These are phyloP conservation scores for Cephalotes varians DNA, from an alignment of 2,888 invertebrate genomes.

Conservation along the genomic window DNA sequence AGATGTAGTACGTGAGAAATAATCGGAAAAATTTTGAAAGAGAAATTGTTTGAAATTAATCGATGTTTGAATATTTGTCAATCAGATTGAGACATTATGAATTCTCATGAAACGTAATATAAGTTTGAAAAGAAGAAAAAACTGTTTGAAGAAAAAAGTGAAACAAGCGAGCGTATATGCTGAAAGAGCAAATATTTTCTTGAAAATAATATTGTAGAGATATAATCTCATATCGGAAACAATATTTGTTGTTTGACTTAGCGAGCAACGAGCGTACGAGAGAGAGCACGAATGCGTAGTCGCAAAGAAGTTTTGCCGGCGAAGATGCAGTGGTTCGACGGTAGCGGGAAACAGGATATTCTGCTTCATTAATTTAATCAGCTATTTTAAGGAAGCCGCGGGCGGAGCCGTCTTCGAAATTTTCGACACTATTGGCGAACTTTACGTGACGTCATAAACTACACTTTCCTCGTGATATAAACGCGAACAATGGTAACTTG, in stretches of 20 bases:
- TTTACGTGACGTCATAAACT: constrained; percentile 7
- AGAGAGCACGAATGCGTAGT: background rate
- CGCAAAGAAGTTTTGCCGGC: constrained; percentile 7
- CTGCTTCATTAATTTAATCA: constrained; percentile 36
- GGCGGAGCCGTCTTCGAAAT: constrained; percentile 22
- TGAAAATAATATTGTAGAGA: constrained; percentile 27
- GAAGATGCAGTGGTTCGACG: background rate
- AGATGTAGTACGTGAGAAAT: background rate
- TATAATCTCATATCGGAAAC: constrained; percentile 19
- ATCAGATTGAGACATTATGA: background rate
- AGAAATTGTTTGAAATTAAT: background rate
- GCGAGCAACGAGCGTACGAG: constrained; percentile 10
- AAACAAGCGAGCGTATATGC: background rate
- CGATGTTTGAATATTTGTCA: background rate
- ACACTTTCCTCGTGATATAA: constrained; percentile 24
- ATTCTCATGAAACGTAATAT: background rate
- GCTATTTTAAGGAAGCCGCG: constrained; percentile 22
- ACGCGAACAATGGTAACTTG: constrained; percentile 37
- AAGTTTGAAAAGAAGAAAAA: background rate
- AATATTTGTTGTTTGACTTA: constrained; percentile 38
- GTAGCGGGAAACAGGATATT: background rate
- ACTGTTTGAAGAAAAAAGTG: background rate
- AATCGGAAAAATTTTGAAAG: background rate
- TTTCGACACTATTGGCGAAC: constrained; percentile 26
- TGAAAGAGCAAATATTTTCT: constrained; percentile 10